Evolutionary conservation across 2,113 vertebrate genomes (phyloP).

Genomic region (Otocyon megalotis): DNA sequence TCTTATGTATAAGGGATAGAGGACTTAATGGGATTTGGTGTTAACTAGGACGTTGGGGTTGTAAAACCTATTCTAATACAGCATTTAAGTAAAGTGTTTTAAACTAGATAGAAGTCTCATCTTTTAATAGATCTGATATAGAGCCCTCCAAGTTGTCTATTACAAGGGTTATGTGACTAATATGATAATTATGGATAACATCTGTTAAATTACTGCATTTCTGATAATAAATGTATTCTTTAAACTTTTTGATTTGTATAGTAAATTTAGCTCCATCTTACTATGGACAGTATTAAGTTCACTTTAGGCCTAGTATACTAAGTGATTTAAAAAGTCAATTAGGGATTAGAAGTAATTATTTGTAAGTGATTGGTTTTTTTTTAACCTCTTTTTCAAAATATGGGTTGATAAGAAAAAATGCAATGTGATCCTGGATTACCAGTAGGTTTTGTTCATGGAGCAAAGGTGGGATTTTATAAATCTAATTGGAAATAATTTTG

Average conservation of each 20-base stretch:
- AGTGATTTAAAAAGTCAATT: conserved; percentile 8
- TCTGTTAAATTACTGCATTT: not conserved
- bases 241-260: conserved; percentile 12
- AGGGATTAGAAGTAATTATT: conserved; percentile 9
- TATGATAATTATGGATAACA: not conserved
- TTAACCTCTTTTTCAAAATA: not conserved
- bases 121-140: not conserved
- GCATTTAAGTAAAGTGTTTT: not conserved
- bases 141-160: not conserved
- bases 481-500: conserved; percentile 27
- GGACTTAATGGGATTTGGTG: not conserved
- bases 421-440: not conserved
- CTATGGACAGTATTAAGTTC: not conserved
- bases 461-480: conserved; percentile 7
- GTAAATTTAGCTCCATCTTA: not conserved
- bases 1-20: not conserved
- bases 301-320: not conserved
- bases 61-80: not conserved
- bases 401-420: not conserved
- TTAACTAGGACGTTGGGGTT: not conserved
- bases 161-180: not conserved
- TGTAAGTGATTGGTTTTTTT: not conserved
- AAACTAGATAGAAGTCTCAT: not conserved
- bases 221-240: not conserved
- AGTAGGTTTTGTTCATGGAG: not conserved